Evolutionary conservation across 2,888 invertebrate species (phyloP), one percentile per base, ranked within the genome.

Genomic region (Marronus borbonicus): DNA sequence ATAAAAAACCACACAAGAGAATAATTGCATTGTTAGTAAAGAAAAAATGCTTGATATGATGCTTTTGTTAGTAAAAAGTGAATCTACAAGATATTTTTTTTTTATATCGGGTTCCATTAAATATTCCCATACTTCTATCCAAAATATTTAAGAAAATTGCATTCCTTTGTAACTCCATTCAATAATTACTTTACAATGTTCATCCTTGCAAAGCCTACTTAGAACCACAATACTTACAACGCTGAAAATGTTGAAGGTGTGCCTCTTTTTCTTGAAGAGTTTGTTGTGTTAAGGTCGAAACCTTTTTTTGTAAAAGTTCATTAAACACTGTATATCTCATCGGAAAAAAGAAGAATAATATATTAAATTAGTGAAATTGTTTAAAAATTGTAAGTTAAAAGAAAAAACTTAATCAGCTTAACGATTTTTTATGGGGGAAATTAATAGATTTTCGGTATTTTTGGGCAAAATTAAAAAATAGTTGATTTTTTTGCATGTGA

Each of bases 11-110:
- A 66, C 20, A 66, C 24, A 66, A 17, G 17, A 20, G 20, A n/a
- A 58, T 44, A 12, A 44, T 44, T 44, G 44, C 44, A 12, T 12
- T 12, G 44, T 44, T 44, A 44, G 44, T 44, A 44, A 44, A 24
- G 8, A 10, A 58, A 17, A 17, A 10, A 58, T 58, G 55, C 28
- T 24, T 36, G 36, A 20, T 36, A 36, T 55, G 36, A 62, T 62
- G 62, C 62, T 62, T 62, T 62, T 28, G 62, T 62, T 62, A 62
- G 62, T 31, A 0, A 31, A 62, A 62, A 62, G 24, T 62, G 62
- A 62, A 62, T 62, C 31, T 62, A 62, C 28, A 1, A 10, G 31
- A 28, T 20, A n/a, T 14, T 36, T 4, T 3, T 62, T 62, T 60
- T 17, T 3, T 62, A n/a, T 31, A 14, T 10, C 4, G 7, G 12